A percentile compares a stretch with the other conserved stretches of the same genome.
Conservation (phyloP, 2,888 invertebrate species). For the Cerceris rybyensis region DNA sequence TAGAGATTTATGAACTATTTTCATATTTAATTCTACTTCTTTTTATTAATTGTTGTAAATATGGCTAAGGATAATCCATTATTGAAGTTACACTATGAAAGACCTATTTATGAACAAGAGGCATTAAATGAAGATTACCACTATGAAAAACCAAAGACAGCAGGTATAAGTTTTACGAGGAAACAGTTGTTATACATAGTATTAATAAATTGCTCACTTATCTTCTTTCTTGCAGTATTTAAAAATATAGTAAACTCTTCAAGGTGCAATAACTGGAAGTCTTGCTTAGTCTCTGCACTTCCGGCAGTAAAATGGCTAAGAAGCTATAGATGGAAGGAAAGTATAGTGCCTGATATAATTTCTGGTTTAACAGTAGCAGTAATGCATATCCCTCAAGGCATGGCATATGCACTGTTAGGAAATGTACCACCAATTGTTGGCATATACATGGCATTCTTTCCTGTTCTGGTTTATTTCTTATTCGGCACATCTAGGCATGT, state of each 20-base stretch:
- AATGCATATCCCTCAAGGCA: constrained; percentile 93
- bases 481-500: constrained; percentile 87
- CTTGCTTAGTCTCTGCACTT: constrained; percentile 76
- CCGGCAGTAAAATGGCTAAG: constrained; percentile 86
- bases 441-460: constrained; percentile 84
- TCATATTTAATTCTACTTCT: background rate
- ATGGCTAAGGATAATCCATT: constrained; percentile 51
- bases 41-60: background rate
- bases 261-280: constrained; percentile 67
- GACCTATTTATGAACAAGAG: constrained; percentile 83
- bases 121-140: constrained; percentile 81
- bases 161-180: constrained; percentile 71
- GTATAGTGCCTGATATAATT: constrained; percentile 88
- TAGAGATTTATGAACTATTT: background rate
- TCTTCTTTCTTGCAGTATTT: constrained; percentile 50
- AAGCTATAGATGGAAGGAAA: constrained; percentile 84
- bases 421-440: constrained; percentile 84
- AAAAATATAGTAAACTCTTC: constrained; percentile 48
- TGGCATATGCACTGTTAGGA: constrained; percentile 84
- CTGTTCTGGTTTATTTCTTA: constrained; percentile 85
- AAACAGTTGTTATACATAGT: background rate
- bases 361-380: constrained; percentile 93
- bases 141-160: constrained; percentile 81
- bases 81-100: constrained; percentile 78
- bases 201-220: background rate